A percentile compares a stretch with the other conserved stretches of the same genome.
phyloP scores from a whole-genome alignment of 2,113 vertebrate genomes.

The Vicugna pacos region DNA sequence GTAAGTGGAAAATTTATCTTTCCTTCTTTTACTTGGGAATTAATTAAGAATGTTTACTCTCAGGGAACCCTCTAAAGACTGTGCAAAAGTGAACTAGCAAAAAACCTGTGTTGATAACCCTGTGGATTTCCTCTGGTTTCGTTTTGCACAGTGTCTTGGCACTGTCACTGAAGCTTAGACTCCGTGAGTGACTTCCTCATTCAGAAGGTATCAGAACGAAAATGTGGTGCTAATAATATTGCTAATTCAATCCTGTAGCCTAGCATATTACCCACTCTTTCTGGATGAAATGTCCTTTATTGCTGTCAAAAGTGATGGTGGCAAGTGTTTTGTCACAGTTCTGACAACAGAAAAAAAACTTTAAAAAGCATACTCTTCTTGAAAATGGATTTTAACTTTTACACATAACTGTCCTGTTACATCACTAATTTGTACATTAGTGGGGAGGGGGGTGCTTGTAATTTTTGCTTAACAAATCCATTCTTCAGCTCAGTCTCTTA shows the following conservation, averaged over 20 bases:
- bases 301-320: slow-evolving; percentile 61
- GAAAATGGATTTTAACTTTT: slow-evolving; percentile 50
- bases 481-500: background rate
- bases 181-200: slow-evolving; percentile 63
- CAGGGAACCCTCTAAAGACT: slow-evolving; percentile 84
- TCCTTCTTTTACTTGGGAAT: slow-evolving; percentile 84
- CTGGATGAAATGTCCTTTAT: slow-evolving; percentile 65
- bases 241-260: slow-evolving; percentile 66
- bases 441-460: background rate
- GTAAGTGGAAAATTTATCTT: slow-evolving; percentile 86
- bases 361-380: background rate
- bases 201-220: slow-evolving; percentile 73
- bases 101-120: slow-evolving; percentile 79
- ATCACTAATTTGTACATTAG: background rate
- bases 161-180: slow-evolving; percentile 70
- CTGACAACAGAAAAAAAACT: slow-evolving; percentile 13
- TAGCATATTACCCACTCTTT: slow-evolving; percentile 44
- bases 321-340: slow-evolving; percentile 64
- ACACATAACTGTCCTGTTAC: slow-evolving; percentile 15
- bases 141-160: slow-evolving; percentile 74
- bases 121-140: slow-evolving; percentile 79
- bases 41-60: slow-evolving; percentile 87
- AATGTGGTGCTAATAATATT: slow-evolving; percentile 70
- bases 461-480: slow-evolving; percentile 60
- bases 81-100: slow-evolving; percentile 81